phyloP scores from a whole-genome alignment of 2,797 vertebrate genomes.

The Karalla daura region DNA sequence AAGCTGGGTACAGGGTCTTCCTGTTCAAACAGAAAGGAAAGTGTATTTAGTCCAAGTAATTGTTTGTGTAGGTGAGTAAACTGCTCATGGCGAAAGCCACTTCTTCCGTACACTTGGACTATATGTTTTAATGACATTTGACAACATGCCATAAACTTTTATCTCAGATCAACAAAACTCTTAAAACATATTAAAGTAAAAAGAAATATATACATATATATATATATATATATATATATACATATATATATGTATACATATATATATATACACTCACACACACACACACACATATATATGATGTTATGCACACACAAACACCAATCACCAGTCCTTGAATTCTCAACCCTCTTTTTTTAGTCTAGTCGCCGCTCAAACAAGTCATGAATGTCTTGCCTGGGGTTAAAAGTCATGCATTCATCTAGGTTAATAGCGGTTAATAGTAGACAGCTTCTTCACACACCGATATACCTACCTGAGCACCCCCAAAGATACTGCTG shows the following conservation, averaged over 20 bases:
- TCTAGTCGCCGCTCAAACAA: too few species aligned
- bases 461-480: slow-evolving; percentile 89
- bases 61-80: neutral
- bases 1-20: slow-evolving; percentile 95
- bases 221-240: too few species aligned
- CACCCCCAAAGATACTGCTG: slow-evolving; percentile 97
- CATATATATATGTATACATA: slow-evolving; percentile 8
- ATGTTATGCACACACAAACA: slow-evolving; percentile 9
- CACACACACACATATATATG: slow-evolving; percentile 19
- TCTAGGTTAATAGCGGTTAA: slow-evolving; percentile 67
- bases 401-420: slow-evolving; percentile 52
- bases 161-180: neutral
- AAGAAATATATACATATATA: slow-evolving; percentile 37
- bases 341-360: too few species aligned
- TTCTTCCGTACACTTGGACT: neutral
- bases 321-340: neutral
- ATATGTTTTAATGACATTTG: neutral
- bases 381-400: slow-evolving; percentile 2
- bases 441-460: slow-evolving; percentile 37
- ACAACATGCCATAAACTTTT: neutral
- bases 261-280: slow-evolving; percentile 36
- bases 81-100: slow-evolving; percentile 4
- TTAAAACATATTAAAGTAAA: too few species aligned
- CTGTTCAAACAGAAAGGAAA: slow-evolving; percentile 79
- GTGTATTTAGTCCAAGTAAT: slow-evolving; percentile 10